Evolutionary conservation across 2,797 vertebrate genomes (phyloP).

Genomic region (Lutjanus argentimaculatus): DNA sequence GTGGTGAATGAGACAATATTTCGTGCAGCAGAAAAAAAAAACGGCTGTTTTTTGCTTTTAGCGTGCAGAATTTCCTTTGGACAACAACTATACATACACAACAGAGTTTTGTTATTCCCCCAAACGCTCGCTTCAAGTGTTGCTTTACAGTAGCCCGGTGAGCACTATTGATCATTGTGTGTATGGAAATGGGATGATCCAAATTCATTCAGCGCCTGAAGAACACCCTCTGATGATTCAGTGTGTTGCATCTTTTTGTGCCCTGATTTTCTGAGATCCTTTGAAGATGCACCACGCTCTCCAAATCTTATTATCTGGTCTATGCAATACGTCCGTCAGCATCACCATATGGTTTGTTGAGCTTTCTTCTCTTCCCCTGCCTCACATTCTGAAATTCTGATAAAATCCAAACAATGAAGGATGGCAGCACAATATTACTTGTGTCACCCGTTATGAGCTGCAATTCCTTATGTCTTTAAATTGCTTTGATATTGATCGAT

Average conservation of each 20-base stretch:
- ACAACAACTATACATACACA: not conserved
- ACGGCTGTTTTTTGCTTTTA: slow-evolving; percentile 10
- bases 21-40: slow-evolving; percentile 9
- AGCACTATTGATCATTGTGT: slow-evolving; percentile 24
- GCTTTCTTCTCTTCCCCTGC: not conserved
- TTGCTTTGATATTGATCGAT: not conserved
- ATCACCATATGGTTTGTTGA: slow-evolving; percentile 13
- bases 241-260: slow-evolving; percentile 22
- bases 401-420: not conserved
- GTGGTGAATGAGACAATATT: slow-evolving; percentile 29
- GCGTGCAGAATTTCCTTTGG: slow-evolving; percentile 25
- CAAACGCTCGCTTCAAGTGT: slow-evolving; percentile 2
- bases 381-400: slow-evolving; percentile 12
- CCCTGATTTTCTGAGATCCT: slow-evolving; percentile 29
- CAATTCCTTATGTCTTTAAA: not conserved
- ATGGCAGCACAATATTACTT: not conserved
- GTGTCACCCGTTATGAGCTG: not conserved
- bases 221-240: slow-evolving; percentile 19
- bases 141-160: not conserved
- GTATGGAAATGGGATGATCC: slow-evolving; percentile 20
- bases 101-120: not conserved
- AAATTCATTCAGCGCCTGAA: slow-evolving; percentile 8
- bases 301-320: slow-evolving; percentile 40
- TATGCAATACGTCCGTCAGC: slow-evolving; percentile 18
- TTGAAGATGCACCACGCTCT: slow-evolving; percentile 42